Conservation (phyloP, 2,888 invertebrate species). For the Uropetala carovei region DNA sequence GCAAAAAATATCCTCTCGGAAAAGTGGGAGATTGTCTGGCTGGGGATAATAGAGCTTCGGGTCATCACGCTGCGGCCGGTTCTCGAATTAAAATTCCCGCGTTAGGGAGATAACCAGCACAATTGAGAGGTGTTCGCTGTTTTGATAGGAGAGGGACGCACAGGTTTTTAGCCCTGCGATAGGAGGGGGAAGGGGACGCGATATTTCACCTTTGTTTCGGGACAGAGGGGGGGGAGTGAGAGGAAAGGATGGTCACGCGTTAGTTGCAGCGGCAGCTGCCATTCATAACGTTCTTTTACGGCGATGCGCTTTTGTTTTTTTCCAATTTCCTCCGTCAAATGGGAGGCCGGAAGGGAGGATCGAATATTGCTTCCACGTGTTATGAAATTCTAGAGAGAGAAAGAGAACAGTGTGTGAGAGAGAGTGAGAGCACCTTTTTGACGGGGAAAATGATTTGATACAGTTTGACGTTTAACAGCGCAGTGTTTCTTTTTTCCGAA, state of each 20-base stretch:
- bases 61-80: neutral
- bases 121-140: neutral
- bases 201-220: neutral
- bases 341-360: constrained; percentile 16
- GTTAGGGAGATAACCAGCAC: neutral
- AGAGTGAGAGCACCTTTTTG: neutral
- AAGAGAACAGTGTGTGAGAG: neutral
- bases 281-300: constrained; percentile 5
- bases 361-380: constrained; percentile 43
- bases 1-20: neutral
- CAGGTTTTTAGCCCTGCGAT: no score
- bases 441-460: constrained; percentile 19
- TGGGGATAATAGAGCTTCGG: constrained; percentile 6
- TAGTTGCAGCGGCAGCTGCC: neutral
- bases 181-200: neutral
- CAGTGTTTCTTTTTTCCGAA: neutral
- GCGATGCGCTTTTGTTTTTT: neutral
- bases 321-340: constrained; percentile 39
- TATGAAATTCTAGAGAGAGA: neutral
- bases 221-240: neutral
- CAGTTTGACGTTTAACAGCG: neutral
- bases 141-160: neutral
- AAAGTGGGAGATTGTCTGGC: neutral
- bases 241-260: neutral
- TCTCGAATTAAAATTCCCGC: constrained; percentile 21